Evolutionary conservation across 2,113 vertebrate genomes (phyloP).

Genomic region (Indri indri): DNA sequence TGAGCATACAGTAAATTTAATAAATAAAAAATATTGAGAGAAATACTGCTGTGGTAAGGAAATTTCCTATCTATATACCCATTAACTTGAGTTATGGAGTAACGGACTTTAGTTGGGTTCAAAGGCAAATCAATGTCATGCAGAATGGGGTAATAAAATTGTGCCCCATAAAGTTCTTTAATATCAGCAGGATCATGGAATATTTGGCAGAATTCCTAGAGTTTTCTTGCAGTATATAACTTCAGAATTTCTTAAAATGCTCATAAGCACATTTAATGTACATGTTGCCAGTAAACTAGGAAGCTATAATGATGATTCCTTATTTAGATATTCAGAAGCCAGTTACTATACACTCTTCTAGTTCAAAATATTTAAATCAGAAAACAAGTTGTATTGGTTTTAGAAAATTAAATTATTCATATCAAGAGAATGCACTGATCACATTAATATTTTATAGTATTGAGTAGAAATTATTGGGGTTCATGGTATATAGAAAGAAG

Average conservation of each 20-base stretch:
- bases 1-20: constrained; percentile 57
- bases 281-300: constrained; percentile 51
- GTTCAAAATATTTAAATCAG: neutral
- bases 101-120: constrained; percentile 58
- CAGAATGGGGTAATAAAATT: constrained; percentile 69
- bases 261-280: constrained; percentile 48
- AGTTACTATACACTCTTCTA: neutral
- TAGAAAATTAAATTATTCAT: neutral
- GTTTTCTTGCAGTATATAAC: constrained; percentile 41
- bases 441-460: neutral
- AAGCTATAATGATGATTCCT: constrained; percentile 17
- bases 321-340: neutral
- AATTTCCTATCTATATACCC: constrained; percentile 42
- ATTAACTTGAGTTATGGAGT: constrained; percentile 67
- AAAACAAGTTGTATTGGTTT: neutral
- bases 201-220: constrained; percentile 69
- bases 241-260: constrained; percentile 50
- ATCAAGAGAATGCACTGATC: neutral
- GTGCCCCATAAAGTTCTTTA: constrained; percentile 62
- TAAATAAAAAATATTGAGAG: constrained; percentile 66
- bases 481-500: neutral
- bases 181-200: constrained; percentile 54
- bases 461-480: neutral
- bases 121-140: constrained; percentile 71
- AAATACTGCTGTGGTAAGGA: constrained; percentile 61